phyloP scores from a whole-genome alignment of 2,888 invertebrate genomes.

The Cephonodes hylas region DNA sequence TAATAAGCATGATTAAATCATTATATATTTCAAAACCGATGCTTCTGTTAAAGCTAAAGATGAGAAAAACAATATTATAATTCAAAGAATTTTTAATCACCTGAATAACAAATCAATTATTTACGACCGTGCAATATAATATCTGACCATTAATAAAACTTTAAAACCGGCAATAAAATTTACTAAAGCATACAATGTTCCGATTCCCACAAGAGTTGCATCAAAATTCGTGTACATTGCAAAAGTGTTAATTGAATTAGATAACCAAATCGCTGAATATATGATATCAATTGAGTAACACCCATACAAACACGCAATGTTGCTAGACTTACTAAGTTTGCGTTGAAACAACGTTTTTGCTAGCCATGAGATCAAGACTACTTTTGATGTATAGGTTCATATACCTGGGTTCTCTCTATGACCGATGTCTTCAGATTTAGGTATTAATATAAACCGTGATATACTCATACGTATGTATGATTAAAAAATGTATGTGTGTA shows the following conservation, averaged over 20 bases:
- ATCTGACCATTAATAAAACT: background rate
- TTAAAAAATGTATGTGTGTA: too few species aligned
- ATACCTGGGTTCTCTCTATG: background rate
- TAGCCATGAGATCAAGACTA: too few species aligned
- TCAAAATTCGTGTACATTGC: background rate
- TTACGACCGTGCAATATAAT: background rate
- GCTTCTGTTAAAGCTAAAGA: background rate
- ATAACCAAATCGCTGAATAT: background rate
- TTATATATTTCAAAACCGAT: background rate
- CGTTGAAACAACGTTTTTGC: background rate
- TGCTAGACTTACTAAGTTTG: background rate
- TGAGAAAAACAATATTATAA: background rate
- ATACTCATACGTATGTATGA: too few species aligned
- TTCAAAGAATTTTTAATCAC: background rate
- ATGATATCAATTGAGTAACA: background rate
- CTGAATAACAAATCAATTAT: background rate
- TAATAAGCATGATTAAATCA: background rate
- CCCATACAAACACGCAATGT: background rate
- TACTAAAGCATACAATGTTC: constrained; percentile 9
- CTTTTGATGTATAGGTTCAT: background rate
- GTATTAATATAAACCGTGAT: background rate
- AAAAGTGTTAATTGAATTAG: background rate
- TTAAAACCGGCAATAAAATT: background rate
- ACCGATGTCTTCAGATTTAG: background rate
- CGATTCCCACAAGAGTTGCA: constrained; percentile 4